Evolutionary conservation across 1,140 invertebrate species (phyloP), one percentile per base, ranked within the genome.

Genomic region (Panagrolaimus sp.): DNA sequence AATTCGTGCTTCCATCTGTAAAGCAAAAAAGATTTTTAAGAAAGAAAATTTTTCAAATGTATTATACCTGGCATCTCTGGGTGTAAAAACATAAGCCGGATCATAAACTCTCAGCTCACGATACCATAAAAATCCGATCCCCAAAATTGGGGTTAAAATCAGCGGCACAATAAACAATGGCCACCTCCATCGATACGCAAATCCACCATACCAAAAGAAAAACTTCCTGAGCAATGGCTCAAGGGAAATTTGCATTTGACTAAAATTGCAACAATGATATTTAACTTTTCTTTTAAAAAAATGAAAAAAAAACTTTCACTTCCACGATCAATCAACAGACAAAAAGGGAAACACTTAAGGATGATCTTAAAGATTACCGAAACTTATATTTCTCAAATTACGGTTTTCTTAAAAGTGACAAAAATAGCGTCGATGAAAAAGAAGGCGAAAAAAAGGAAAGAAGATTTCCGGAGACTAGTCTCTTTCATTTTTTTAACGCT

Each of bases 81-180:
- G 79, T 7, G 79, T 81, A 46, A 81, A 81, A 8, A 83, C 79
- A 65, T 82, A 81, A 9, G 79, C 81, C 7, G 80, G 80, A 72
- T 82, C 80, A 68, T 82, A 77, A n/a, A 83, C 72, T 43, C 73
- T 44, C 26, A 83, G 64, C 14, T 83, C 80, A 28, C 67, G 63
- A 65, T 83, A 64, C 67, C 80, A 74, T 14, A 83, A 43, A 65
- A 82, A 80, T 8, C 80, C 80, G 52, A 77, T 58, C 12, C 70
- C 71, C 14, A 82, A 68, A 14, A 74, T 45, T 8, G 73, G 63
- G 6, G 78, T 80, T 28, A 82, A 12, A 14, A 82, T 69, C 8
- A 82, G n/a, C 7, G 80, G 81, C 5, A 77, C 48, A 66, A 83
- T 70, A 58, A 82, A 71, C 28, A 82, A 52, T 24, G 67, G 63